phyloP scores from a whole-genome alignment of 2,113 vertebrate genomes.

The Hippocampus comes region DNA sequence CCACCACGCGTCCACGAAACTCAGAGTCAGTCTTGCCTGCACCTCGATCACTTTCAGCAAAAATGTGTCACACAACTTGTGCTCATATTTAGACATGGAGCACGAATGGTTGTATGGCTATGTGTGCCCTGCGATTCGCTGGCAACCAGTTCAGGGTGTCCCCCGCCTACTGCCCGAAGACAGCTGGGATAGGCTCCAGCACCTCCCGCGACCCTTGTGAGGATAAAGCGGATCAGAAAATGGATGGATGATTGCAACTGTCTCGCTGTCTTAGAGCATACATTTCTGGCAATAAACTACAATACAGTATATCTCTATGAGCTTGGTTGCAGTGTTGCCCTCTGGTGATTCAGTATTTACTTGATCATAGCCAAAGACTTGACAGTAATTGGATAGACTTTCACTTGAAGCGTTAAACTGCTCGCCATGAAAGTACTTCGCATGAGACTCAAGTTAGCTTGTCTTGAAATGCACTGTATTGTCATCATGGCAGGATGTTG shows the following conservation, averaged over 20 bases:
- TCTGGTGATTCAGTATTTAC: not conserved
- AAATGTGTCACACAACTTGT: no score
- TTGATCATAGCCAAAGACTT: not conserved
- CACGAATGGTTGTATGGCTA: no score
- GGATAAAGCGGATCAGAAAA: no score
- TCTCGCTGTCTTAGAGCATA: conserved; percentile 2
- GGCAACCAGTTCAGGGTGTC: no score
- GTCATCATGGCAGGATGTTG: not conserved
- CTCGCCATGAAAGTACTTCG: not conserved
- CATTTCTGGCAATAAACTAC: not conserved
- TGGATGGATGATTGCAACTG: not conserved
- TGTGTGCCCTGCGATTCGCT: no score
- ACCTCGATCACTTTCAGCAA: no score
- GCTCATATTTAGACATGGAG: no score
- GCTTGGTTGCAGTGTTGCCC: conserved; percentile 4
- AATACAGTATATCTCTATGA: not conserved
- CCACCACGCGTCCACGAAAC: no score
- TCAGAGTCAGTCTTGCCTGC: no score
- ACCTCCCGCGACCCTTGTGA: no score
- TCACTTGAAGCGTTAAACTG: not conserved
- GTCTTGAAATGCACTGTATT: not conserved
- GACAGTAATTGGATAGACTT: not conserved
- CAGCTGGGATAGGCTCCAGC: no score
- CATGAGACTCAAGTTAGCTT: not conserved
- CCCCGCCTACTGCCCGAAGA: no score